Conservation (phyloP, 2,888 invertebrate genomes). For the Zelleria hepariella region DNA sequence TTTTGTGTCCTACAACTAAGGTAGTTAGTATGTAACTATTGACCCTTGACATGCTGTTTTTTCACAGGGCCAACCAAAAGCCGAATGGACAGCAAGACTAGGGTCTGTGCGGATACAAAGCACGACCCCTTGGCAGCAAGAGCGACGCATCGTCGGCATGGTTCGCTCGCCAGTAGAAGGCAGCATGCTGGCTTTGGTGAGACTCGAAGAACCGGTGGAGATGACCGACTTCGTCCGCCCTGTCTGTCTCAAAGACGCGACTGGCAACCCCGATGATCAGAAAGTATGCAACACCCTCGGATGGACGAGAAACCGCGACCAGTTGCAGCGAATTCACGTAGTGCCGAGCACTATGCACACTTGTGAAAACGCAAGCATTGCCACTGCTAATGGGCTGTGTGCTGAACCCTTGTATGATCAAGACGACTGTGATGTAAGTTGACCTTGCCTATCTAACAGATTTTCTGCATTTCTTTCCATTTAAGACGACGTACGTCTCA, state of each 20-base stretch:
- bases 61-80: conserved; percentile 82
- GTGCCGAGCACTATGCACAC: conserved; percentile 82
- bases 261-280: conserved; percentile 26
- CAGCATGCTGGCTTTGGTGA: conserved; percentile 85
- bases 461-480: too few species aligned
- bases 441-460: not conserved
- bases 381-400: conserved; percentile 86
- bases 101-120: conserved; percentile 83
- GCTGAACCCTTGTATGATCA: conserved; percentile 84
- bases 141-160: conserved; percentile 86
- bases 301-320: conserved; percentile 88
- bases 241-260: conserved; percentile 80
- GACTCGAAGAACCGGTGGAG: conserved; percentile 80
- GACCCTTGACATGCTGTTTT: not conserved
- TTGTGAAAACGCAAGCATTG: conserved; percentile 89
- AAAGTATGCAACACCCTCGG: conserved; percentile 85
- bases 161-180: conserved; percentile 92
- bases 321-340: conserved; percentile 85
- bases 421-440: conserved; percentile 86
- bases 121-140: conserved; percentile 90
- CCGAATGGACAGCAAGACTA: conserved; percentile 87
- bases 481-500: too few species aligned
- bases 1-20: too few species aligned
- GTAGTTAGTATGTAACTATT: not conserved
- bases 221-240: conserved; percentile 89